A percentile compares a stretch with the other conserved stretches of the same genome.
Conservation (phyloP, 2,888 invertebrate species). For the Limnephilus marmoratus region DNA sequence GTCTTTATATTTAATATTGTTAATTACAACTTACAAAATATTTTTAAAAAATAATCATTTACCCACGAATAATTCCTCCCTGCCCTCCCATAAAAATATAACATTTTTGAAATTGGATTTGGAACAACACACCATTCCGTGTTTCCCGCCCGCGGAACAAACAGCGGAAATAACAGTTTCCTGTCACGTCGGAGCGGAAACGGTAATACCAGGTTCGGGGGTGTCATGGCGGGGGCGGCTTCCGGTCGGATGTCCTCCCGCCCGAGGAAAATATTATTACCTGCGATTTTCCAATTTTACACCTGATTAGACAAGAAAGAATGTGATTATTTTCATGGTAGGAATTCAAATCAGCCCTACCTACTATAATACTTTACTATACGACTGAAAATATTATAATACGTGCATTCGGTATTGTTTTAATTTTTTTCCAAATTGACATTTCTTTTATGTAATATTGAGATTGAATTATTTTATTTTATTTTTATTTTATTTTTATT, state of each 20-base stretch:
- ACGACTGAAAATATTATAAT: no score
- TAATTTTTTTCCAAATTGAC: no score
- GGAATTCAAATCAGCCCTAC: neutral
- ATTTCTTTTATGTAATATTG: no score
- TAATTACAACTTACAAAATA: no score
- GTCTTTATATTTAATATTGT: no score
- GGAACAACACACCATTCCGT: constrained; percentile 12
- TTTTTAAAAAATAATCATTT: no score
- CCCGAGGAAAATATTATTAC: constrained; percentile 1
- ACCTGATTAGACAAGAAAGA: constrained; percentile 17
- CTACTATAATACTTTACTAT: neutral
- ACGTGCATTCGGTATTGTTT: no score
- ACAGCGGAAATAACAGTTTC: constrained; percentile 21
- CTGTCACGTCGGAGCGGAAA: constrained; percentile 44
- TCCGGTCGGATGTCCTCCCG: neutral
- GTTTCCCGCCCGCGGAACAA: constrained; percentile 3
- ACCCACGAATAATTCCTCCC: neutral
- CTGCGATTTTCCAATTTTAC: constrained; percentile 37
- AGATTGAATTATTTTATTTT: no score
- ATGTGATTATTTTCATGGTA: neutral
- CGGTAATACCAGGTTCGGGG: constrained; percentile 10
- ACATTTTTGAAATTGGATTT: constrained; percentile 51
- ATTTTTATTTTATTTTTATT: no score
- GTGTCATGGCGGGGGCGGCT: constrained; percentile 3
- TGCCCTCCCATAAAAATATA: constrained; percentile 36